A percentile compares a stretch with the other conserved stretches of the same genome.
These are phyloP conservation scores for Tetanocera ferruginea DNA, from an alignment of 2,888 invertebrate genomes.

Conservation along the genomic window DNA sequence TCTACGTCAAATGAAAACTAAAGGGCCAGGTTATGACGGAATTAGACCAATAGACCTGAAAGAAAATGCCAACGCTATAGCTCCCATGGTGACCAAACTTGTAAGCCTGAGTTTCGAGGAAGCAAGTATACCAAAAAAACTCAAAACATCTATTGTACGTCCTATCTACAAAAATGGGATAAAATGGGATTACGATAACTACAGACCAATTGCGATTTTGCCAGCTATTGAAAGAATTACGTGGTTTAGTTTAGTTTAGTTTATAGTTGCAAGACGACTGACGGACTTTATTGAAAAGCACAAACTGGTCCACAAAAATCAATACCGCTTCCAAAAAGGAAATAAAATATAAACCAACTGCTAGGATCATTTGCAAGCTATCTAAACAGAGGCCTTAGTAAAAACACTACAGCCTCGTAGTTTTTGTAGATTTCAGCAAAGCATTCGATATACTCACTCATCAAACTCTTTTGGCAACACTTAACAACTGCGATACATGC, in stretches of 20 bases:
- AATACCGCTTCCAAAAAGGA: constrained; percentile 3
- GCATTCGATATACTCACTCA: constrained; percentile 15
- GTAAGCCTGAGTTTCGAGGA: not conserved
- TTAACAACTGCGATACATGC: not conserved
- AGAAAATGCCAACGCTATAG: not conserved
- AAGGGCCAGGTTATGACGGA: not conserved
- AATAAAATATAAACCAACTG: constrained; percentile 10
- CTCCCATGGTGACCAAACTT: not conserved
- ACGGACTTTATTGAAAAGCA: not conserved
- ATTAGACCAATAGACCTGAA: constrained; percentile 11
- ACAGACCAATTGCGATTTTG: constrained; percentile 3
- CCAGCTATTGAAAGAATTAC: not conserved
- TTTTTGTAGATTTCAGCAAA: constrained; percentile 14
- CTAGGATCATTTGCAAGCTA: not conserved
- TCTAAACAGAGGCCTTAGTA: not conserved
- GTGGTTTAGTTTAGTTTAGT: too few species aligned
- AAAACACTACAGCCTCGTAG: not conserved
- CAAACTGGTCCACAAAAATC: not conserved
- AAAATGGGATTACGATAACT: not conserved
- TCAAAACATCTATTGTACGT: not conserved
- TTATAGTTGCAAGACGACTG: not conserved
- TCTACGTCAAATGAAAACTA: not conserved
- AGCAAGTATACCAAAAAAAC: not conserved
- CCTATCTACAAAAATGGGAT: not conserved
- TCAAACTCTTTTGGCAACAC: not conserved